A percentile compares a stretch with the other conserved stretches of the same genome.
phyloP scores from a whole-genome alignment of 2,797 vertebrate genomes.

The Etheostoma perlongum region DNA sequence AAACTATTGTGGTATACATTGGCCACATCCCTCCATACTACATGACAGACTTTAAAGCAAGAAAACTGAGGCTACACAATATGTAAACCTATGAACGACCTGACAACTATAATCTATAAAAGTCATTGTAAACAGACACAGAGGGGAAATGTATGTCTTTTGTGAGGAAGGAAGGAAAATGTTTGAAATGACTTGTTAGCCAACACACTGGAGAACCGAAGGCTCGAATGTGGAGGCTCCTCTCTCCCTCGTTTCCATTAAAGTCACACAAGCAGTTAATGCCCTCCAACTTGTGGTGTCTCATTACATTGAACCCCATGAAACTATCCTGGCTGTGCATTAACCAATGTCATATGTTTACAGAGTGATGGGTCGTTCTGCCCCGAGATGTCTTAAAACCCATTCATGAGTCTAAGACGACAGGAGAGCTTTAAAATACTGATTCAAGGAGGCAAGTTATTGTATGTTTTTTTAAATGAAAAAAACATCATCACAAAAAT shows the following conservation, averaged over 20 bases:
- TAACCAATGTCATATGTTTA: conserved; percentile 78
- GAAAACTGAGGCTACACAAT: conserved; percentile 28
- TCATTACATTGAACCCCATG: conserved; percentile 76
- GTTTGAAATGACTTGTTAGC: conserved; percentile 66
- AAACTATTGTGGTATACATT: background rate
- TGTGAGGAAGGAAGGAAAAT: conserved; percentile 63
- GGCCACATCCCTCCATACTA: conserved; percentile 11
- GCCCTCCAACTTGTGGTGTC: conserved; percentile 75
- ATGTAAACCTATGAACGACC: conserved; percentile 24
- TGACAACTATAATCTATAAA: conserved; percentile 60
- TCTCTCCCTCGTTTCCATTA: conserved; percentile 71
- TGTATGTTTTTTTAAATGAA: background rate
- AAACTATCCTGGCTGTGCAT: conserved; percentile 69
- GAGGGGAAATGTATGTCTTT: conserved; percentile 44
- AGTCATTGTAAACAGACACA: conserved; percentile 67
- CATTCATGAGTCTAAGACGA: conserved; percentile 52
- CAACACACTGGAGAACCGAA: conserved; percentile 46
- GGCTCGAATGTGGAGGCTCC: conserved; percentile 47
- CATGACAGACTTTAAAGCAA: conserved; percentile 24
- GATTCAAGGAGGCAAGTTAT: conserved; percentile 56
- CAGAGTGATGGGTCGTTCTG: conserved; percentile 49
- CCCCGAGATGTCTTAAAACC: conserved; percentile 65
- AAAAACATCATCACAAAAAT: background rate
- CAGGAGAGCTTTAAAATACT: conserved; percentile 52
- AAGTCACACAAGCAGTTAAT: conserved; percentile 79